Percentiles rank a stretch among this genome's conserved stretches.
Conservation (phyloP, 2,113 vertebrate genomes). For the Zootoca vivipara region DNA sequence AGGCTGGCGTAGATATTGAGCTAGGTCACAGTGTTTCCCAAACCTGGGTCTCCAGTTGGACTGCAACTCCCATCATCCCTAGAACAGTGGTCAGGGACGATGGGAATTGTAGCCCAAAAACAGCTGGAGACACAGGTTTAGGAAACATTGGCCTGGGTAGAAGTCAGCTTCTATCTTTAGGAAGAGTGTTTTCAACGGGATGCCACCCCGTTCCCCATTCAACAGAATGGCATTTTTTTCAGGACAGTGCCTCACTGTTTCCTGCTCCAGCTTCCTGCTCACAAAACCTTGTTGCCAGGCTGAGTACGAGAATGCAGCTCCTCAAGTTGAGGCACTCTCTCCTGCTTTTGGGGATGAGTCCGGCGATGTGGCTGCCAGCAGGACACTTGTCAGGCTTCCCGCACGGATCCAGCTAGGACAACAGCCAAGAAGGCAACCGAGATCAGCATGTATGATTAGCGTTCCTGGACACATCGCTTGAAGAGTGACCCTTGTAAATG, state of each 20-base stretch:
- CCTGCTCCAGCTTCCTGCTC: rapidly evolving
- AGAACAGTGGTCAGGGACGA: neutral
- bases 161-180: neutral
- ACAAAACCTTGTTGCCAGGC: neutral
- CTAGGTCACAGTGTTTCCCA: too few species aligned
- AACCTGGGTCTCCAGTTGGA: too few species aligned
- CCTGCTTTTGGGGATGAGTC: rapidly evolving
- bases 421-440: slow-evolving; percentile 70
- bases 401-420: slow-evolving; percentile 66
- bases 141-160: neutral
- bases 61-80: too few species aligned
- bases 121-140: neutral
- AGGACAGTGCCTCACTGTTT: neutral
- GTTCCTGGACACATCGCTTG: slow-evolving; percentile 60
- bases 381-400: slow-evolving; percentile 67
- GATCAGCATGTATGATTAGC: slow-evolving; percentile 57
- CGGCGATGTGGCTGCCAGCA: slow-evolving; percentile 57
- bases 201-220: neutral
- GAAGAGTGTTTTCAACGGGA: neutral
- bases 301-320: neutral
- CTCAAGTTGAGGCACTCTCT: neutral
- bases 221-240: neutral
- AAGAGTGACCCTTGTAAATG: slow-evolving; percentile 67
- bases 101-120: neutral
- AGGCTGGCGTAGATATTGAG: too few species aligned